These are phyloP conservation scores for Ectemnius continuus DNA, from an alignment of 2,888 invertebrate species.

Conservation along the genomic window DNA sequence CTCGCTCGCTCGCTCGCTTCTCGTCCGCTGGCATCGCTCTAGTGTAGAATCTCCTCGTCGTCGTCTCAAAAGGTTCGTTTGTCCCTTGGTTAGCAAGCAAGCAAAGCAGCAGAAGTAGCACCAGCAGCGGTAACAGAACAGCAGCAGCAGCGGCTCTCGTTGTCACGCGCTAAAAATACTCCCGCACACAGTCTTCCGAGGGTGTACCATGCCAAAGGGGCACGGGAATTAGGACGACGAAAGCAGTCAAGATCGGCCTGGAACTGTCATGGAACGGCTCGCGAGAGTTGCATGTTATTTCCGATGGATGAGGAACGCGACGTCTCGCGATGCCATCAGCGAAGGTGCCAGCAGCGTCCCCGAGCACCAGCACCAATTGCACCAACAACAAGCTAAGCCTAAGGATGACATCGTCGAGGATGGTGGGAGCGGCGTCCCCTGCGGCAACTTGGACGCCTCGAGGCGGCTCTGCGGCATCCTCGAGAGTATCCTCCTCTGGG, in stretches of 20 bases:
- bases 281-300: slow-evolving; percentile 68
- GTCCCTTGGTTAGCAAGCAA: no score
- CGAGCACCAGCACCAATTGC: slow-evolving; percentile 2
- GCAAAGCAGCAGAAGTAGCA: no score
- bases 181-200: slow-evolving; percentile 51
- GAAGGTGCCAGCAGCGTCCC: slow-evolving; percentile 21
- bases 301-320: slow-evolving; percentile 58
- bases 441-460: slow-evolving; percentile 41
- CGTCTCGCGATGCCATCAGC: slow-evolving; percentile 37
- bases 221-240: slow-evolving; percentile 56
- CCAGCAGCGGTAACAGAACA: no score
- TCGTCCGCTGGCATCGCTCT: slow-evolving; percentile 14
- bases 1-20: slow-evolving; percentile 37
- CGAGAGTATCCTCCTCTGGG: slow-evolving; percentile 72
- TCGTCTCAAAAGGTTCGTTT: no score
- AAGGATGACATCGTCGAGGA: slow-evolving; percentile 25
- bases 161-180: slow-evolving; percentile 69
- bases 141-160: slow-evolving; percentile 21
- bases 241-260: slow-evolving; percentile 50
- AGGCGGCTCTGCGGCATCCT: slow-evolving; percentile 61
- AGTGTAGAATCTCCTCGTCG: no score
- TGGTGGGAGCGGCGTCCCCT: slow-evolving; percentile 20
- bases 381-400: slow-evolving; percentile 35
- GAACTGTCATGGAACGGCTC: slow-evolving; percentile 68
- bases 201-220: slow-evolving; percentile 63